Base-by-base conservation (phyloP, 2,888 invertebrate genomes). In the Amphipoea oculea region DNA sequence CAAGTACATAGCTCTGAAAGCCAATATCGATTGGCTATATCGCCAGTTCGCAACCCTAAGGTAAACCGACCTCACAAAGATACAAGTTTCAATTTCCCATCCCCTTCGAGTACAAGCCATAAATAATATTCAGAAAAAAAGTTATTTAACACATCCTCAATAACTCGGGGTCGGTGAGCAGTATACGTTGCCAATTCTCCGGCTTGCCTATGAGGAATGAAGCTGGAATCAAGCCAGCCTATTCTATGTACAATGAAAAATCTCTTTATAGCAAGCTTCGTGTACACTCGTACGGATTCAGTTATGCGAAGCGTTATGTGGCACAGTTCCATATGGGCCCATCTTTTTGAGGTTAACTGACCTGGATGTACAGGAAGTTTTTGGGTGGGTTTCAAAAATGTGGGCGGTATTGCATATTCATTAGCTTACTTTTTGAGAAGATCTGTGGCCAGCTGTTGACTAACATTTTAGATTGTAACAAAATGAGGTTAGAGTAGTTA, bases 201-300 rank as follows among this genome's bases (percentile, higher is more conserved):
- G 83, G 85, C 76, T 86, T 85, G 81, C 67, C 85, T 84, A 91
- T 92, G 93, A 94, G 90, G 89, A 89, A 95, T 91, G 91, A 89
- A 88, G 77, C 90, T 95, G 95, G 95, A 93, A 89, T 77, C 57
- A 78, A 85, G 94, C 95, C 95, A 95, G 91, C 89, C 83, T 92
- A 91, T 92, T 92, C 76, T 92, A 90, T 9, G 88, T 89, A 92
- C 92, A 92, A 92, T 93, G 91, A 92, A 91, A 91, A 92, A 90
- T 92, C 87, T 91, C 85, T 92, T 90, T 90, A 90, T 86, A 77
- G 83, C 79, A 70, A 82, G 80, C 45, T 86, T 86, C 80, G 80
- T 89, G 83, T 86, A 89, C 84, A 87, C 79, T 89, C 81, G 85
- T 89, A 90, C 89, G 90, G 90, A 91, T 91, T 90, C 85, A 84